Percentiles rank a stretch among this genome's conserved stretches.
Evolutionary conservation across 2,797 vertebrate genomes (phyloP).

Genomic region (Squalus acanthias): DNA sequence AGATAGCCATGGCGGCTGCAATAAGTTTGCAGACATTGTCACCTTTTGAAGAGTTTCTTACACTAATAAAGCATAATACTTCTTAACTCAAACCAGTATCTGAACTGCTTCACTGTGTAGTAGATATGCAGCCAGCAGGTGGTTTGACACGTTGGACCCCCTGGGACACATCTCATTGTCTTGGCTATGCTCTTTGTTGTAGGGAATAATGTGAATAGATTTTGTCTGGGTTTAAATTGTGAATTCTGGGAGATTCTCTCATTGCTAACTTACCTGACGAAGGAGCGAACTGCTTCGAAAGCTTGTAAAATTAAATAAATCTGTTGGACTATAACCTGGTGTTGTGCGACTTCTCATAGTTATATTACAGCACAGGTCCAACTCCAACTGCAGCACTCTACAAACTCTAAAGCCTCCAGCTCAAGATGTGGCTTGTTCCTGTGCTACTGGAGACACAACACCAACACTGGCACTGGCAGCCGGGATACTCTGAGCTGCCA

Average conservation of each 20-base stretch:
- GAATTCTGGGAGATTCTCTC: too few species aligned
- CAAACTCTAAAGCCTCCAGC: not conserved
- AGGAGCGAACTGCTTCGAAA: too few species aligned
- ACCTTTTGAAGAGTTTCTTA: not conserved
- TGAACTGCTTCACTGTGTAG: not conserved
- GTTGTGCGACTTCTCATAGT: not conserved
- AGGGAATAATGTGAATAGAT: too few species aligned
- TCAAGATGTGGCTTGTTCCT: not conserved
- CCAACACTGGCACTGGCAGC: not conserved
- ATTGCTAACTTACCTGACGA: too few species aligned
- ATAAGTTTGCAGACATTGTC: not conserved
- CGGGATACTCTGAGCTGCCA: not conserved
- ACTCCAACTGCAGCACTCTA: not conserved
- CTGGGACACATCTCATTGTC: too few species aligned
- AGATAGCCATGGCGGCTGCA: not conserved
- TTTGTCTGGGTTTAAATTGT: too few species aligned
- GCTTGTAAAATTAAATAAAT: too few species aligned
- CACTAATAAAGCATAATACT: not conserved
- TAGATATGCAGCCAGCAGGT: too few species aligned
- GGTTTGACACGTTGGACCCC: too few species aligned
- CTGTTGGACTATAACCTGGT: too few species aligned
- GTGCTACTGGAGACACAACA: not conserved
- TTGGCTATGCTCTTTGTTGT: too few species aligned
- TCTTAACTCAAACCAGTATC: not conserved
- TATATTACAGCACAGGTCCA: not conserved